phyloP scores from a whole-genome alignment of 2,797 vertebrate species.

The Lutjanus campechanus region DNA sequence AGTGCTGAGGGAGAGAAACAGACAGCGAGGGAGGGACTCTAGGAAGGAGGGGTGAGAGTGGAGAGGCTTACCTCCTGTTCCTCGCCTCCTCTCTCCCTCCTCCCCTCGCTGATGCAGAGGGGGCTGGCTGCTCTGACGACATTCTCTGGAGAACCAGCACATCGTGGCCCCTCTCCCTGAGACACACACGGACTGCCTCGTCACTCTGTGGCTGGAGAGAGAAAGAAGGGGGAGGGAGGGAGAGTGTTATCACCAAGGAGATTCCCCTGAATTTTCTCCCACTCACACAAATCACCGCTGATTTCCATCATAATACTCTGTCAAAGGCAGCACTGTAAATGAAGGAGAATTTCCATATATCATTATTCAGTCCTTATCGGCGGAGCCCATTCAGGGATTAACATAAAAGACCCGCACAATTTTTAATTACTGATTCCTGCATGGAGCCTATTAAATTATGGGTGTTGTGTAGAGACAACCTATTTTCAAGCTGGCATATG shows the following conservation, averaged over 20 bases:
- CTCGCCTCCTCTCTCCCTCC: conserved; percentile 84
- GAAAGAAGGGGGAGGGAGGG: conserved; percentile 33
- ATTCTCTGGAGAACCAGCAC: conserved; percentile 93
- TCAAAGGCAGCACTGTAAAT: conserved; percentile 73
- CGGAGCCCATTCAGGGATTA: conserved; percentile 76
- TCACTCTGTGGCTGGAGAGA: conserved; percentile 84
- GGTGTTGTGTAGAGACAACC: conserved; percentile 42
- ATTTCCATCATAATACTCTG: conserved; percentile 85
- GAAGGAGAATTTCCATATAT: conserved; percentile 77
- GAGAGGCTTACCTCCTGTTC: conserved; percentile 90
- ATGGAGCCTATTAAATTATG: conserved; percentile 67
- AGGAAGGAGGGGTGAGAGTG: conserved; percentile 33
- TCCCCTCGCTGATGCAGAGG: conserved; percentile 79
- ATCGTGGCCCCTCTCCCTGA: conserved; percentile 88
- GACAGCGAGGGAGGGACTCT: conserved; percentile 48
- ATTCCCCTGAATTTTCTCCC: conserved; percentile 79
- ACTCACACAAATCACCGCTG: conserved; percentile 72
- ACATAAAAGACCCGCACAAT: conserved; percentile 72
- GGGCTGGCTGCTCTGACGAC: conserved; percentile 89
- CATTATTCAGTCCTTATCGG: conserved; percentile 79
- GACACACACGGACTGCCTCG: conserved; percentile 88
- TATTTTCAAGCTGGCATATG: conserved; percentile 44
- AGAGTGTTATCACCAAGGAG: conserved; percentile 83
- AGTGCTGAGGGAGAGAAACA: conserved; percentile 53
- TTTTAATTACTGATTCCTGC: conserved; percentile 78